Percentiles rank a stretch among this genome's conserved stretches.
These are phyloP conservation scores for Philypnodon macrostomus DNA, from an alignment of 2,797 vertebrate genomes.

Conservation along the genomic window DNA sequence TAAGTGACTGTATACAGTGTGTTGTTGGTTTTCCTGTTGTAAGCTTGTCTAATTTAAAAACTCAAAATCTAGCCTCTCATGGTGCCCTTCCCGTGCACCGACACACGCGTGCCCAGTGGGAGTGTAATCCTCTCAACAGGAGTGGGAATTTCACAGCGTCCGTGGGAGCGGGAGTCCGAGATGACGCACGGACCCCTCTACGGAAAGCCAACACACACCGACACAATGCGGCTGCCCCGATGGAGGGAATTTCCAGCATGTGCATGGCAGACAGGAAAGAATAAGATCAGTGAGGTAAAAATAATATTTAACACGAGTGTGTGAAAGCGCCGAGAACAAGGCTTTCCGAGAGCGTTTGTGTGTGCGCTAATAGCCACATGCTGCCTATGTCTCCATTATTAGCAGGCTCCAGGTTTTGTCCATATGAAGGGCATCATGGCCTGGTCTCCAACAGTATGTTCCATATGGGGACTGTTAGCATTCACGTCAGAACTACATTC, in stretches of 20 bases:
- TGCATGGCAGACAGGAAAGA: conserved; percentile 69
- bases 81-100: conserved; percentile 12
- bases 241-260: conserved; percentile 74
- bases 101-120: conserved; percentile 38
- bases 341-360: conserved; percentile 41
- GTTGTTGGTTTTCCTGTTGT: too few relatives aligned
- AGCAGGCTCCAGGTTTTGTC: conserved; percentile 61
- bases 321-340: conserved; percentile 65
- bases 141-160: conserved; percentile 71
- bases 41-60: conserved; percentile 11
- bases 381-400: conserved; percentile 51
- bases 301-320: conserved; percentile 65
- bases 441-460: conserved; percentile 38
- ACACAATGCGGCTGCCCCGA: conserved; percentile 45
- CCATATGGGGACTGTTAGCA: conserved; percentile 55
- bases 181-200: conserved; percentile 63
- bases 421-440: conserved; percentile 54
- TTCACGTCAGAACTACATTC: conserved; percentile 47
- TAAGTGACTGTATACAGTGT: too few relatives aligned
- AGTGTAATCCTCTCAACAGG: conserved; percentile 69
- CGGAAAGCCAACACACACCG: conserved; percentile 47
- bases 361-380: conserved; percentile 53
- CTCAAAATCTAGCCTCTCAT: conserved; percentile 4
- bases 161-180: conserved; percentile 61
- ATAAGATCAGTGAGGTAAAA: conserved; percentile 61